A percentile compares a stretch with the other conserved stretches of the same genome.
These are phyloP conservation scores for Eulacestoma nigropectus DNA, from an alignment of 2,113 vertebrate species.

Conservation along the genomic window DNA sequence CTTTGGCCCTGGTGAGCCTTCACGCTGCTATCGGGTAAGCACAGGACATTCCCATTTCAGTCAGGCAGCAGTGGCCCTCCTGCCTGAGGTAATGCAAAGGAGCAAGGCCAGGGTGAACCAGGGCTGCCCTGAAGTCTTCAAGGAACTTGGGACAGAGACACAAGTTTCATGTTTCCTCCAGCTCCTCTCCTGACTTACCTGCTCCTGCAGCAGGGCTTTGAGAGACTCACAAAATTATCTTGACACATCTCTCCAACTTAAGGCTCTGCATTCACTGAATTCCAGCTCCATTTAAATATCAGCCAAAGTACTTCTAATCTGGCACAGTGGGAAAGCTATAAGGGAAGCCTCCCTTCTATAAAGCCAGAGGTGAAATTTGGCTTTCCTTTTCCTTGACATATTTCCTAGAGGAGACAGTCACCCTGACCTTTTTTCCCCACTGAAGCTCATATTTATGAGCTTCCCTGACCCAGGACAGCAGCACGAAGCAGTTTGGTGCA, in stretches of 20 bases:
- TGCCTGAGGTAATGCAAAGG: not conserved
- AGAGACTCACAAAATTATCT: not conserved
- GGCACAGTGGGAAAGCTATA: not conserved
- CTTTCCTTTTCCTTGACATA: not conserved
- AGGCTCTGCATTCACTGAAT: not conserved
- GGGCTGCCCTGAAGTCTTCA: not conserved
- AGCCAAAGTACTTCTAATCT: not conserved
- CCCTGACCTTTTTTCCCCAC: not conserved
- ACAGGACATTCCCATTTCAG: not conserved
- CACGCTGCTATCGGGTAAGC: rapidly evolving
- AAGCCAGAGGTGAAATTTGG: not conserved
- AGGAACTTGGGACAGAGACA: rapidly evolving
- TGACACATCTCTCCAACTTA: not conserved
- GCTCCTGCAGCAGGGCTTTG: not conserved
- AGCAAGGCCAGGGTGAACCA: not conserved
- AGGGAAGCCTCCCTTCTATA: not conserved
- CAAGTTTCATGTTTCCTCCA: not conserved
- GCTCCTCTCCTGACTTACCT: not conserved
- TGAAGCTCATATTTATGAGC: not conserved
- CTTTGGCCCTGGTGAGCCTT: not conserved
- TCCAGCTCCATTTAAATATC: not conserved
- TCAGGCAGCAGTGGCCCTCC: not conserved
- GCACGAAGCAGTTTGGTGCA: not conserved
- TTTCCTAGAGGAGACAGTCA: not conserved
- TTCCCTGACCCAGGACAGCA: not conserved